phyloP scores from a whole-genome alignment of 2,888 invertebrate species.

The Drosophila anceps region DNA sequence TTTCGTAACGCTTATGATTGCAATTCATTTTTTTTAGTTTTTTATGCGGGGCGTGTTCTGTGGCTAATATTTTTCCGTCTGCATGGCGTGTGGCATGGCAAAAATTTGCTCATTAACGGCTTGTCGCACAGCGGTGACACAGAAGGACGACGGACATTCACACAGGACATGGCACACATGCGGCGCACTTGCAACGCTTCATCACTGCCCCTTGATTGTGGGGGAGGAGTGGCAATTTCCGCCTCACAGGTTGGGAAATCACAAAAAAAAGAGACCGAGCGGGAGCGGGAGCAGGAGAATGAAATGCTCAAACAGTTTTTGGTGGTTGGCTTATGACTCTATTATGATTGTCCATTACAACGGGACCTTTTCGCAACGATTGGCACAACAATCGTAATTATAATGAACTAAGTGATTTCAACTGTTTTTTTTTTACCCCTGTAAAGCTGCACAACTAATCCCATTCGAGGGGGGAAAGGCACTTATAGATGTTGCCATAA shows the following conservation, averaged over 20 bases:
- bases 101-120: constrained; percentile 75
- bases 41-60: constrained; percentile 82
- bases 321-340: constrained; percentile 58
- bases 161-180: constrained; percentile 59
- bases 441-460: constrained; percentile 21
- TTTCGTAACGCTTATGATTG: constrained; percentile 26
- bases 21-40: constrained; percentile 8
- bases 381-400: constrained; percentile 58
- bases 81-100: constrained; percentile 51
- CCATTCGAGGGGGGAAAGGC: neutral
- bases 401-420: constrained; percentile 51
- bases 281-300: neutral
- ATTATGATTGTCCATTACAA: constrained; percentile 57
- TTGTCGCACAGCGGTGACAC: constrained; percentile 58
- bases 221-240: constrained; percentile 42
- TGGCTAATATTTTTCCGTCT: constrained; percentile 84
- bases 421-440: constrained; percentile 33
- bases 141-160: constrained; percentile 15
- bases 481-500: neutral
- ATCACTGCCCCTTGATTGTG: constrained; percentile 60
- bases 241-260: constrained; percentile 49
- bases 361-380: constrained; percentile 30
- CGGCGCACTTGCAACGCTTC: constrained; percentile 76
- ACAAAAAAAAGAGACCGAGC: neutral
- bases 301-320: constrained; percentile 3